These are phyloP conservation scores for Coelinius sp. DNA, from an alignment of 2,888 invertebrate genomes.

Conservation along the genomic window DNA sequence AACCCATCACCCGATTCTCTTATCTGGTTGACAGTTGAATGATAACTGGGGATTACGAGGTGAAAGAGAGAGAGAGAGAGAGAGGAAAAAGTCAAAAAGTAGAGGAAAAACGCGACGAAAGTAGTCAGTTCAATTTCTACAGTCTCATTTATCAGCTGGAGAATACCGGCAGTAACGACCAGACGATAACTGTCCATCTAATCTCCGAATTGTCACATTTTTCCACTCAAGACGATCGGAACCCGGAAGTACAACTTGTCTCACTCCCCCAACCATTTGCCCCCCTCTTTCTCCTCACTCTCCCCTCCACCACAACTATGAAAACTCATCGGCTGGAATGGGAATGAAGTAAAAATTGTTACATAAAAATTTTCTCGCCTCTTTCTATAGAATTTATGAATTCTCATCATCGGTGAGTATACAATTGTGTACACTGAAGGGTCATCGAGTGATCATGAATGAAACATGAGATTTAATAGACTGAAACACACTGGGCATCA, in stretches of 20 bases:
- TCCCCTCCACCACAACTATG: not conserved
- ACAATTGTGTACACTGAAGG: not conserved
- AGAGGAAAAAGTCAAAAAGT: not conserved
- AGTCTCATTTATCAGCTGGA: not conserved
- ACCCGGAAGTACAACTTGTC: not conserved
- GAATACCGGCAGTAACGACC: not conserved
- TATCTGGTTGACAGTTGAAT: not conserved
- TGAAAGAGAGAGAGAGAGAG: slow-evolving; percentile 1
- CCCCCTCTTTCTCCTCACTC: not conserved
- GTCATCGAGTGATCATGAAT: not conserved
- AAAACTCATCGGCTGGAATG: not conserved
- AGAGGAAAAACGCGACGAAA: slow-evolving; percentile 24
- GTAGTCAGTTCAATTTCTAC: not conserved
- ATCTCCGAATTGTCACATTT: slow-evolving; percentile 2
- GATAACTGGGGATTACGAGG: slow-evolving; percentile 25
- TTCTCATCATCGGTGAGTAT: not conserved
- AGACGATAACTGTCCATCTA: not conserved
- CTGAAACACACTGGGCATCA: not conserved
- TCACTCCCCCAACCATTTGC: not conserved
- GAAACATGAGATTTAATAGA: not conserved
- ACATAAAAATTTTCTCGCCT: not conserved
- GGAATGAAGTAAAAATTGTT: not conserved
- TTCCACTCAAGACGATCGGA: not conserved
- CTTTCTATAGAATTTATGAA: not conserved
- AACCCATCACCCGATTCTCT: slow-evolving; percentile 6